Evolutionary conservation across 2,797 vertebrate species (phyloP), one percentile per base, ranked within the genome.

Genomic region (Scleropages formosus): DNA sequence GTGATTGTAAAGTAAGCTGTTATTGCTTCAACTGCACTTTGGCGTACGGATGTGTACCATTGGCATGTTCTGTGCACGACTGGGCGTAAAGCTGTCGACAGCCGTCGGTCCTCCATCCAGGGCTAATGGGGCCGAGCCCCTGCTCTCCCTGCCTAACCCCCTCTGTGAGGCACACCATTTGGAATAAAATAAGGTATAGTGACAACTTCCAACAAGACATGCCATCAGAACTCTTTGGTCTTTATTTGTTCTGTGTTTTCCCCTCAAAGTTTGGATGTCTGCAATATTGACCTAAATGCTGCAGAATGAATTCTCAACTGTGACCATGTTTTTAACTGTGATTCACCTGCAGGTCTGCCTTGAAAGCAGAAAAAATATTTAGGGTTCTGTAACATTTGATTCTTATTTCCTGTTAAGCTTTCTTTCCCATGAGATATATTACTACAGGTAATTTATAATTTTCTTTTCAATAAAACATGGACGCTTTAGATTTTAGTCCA

Each of bases 311-410:
- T 89, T 91, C 89, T 92, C 86, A 86, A 93, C 92, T 93, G 91
- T 93, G 91, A 93, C 89, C 86, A 87, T 88, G 81, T 89, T 90
- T 89, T 86, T 90, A 92, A 93, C 92, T 94, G 92, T 94, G 93
- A 93, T 93, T 90, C 89, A 90, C 85, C 89, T 88, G 89, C 89
- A 86, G 90, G 87, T 87, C 89, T 91, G 90, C 89, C 89, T 87
- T 77, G 87, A 88, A 84, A 89, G 89, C 87, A 66, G 72, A 44
- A 39, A 75, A 66, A 15, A 65, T 86, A 80, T 84, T 63, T 82
- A 26, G 27, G 31, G 86, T 56, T 22, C 74, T 69, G 56, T 59
- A 24, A 59, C 39, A 74, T 68, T 82, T 74, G 59, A 53, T 84
- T 85, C 80, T 69, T 68, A 69, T 82, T 83, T 84, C 77, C 58